Evolutionary conservation across 2,888 invertebrate genomes (phyloP), one percentile per base, ranked within the genome.

Genomic region (Caenorhabditis sulstoni): DNA sequence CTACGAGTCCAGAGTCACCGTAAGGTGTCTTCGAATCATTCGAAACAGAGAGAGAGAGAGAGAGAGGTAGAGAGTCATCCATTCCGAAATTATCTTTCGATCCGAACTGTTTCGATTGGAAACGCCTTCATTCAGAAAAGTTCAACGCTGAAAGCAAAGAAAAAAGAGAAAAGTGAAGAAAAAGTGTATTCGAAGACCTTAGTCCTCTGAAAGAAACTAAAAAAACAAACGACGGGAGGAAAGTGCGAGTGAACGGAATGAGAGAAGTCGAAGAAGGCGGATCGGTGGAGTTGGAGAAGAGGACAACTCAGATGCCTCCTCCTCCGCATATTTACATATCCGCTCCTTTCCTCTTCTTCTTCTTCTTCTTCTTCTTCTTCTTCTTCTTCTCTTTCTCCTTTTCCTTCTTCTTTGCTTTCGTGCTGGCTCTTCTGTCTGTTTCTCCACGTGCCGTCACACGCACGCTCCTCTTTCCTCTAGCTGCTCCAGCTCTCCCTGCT

Each of bases 271-370:
- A 57, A 57, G 12, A 50, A 20, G 50, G 20, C 9, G 22, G 22
- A 14, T n/a, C 23, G n/a, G n/a, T n/a, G n/a, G 23, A 52, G 29
- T 52, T 52, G 52, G 52, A n/a, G 14, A 22, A 20, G 52, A n/a
- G 14, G 49, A 20, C 4, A 29, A 35, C 5, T n/a, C 29, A 29
- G 37, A 14, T 22, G 18, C 3, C 58, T 39, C 58, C 12, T 20
- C 7, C 44, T 41, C 14, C n/a, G 45, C 45, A 59, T 59, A 59
- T 59, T 59, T 59, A 59, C 59, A 59, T 59, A 59, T 61, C 35
- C 59, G 23, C 45, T 35, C 35, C 16, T 49, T 50, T 37, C 47
- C 20, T 49, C 39, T 41, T 58, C 20, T 20, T 29, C 37, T 50
- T 49, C 45, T 59, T 16, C 41, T 23, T 29, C 41, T 7, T 35